phyloP scores from a whole-genome alignment of 2,113 vertebrate genomes.

The Colius striatus region DNA sequence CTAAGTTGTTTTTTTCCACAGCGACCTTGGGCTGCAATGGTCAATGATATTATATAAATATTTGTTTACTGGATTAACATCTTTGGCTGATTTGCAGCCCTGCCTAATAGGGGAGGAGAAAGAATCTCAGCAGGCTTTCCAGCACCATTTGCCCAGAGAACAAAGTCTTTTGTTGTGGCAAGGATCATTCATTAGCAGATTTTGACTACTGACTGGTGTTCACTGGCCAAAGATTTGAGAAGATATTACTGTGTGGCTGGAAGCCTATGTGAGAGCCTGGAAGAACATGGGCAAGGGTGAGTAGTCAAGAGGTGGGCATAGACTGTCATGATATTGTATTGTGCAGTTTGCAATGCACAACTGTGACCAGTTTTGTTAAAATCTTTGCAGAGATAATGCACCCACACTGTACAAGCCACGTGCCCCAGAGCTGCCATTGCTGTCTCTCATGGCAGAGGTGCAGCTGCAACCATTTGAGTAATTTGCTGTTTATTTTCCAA shows the following conservation, averaged over 20 bases:
- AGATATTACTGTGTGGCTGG: neutral
- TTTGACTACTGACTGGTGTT: neutral
- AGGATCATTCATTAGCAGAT: neutral
- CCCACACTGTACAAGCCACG: neutral
- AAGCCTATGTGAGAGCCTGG: fast-evolving
- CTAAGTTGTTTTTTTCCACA: neutral
- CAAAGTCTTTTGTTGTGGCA: neutral
- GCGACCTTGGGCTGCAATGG: neutral
- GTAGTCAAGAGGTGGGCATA: neutral
- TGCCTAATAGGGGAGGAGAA: neutral
- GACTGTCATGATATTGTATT: neutral
- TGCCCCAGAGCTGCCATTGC: neutral
- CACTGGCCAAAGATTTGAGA: neutral
- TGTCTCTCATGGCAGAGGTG: neutral
- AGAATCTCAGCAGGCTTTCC: neutral
- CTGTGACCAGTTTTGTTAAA: neutral
- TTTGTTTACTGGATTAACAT: slow-evolving; percentile 18
- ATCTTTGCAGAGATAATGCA: neutral
- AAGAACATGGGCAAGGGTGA: neutral
- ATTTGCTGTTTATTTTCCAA: neutral
- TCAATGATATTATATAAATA: slow-evolving; percentile 23
- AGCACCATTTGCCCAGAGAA: neutral
- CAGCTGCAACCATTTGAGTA: neutral
- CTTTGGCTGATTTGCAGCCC: neutral
- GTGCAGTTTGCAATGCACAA: neutral